Conservation (phyloP, 92 coral and sea anemone genomes). For the Desmophyllum pertusum region DNA sequence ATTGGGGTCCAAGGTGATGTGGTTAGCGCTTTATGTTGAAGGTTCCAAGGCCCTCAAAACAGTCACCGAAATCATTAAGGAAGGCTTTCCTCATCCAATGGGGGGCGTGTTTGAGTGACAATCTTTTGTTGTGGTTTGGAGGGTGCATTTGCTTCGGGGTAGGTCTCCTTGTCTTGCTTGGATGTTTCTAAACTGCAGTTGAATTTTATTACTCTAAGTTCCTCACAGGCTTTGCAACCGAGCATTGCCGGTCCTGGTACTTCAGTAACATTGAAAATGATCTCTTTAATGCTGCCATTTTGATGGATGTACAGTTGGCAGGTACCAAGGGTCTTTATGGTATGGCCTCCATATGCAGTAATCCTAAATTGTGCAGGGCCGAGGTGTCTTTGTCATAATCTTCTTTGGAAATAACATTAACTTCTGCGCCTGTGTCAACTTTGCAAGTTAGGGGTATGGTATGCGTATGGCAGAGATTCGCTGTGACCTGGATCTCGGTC, state of each 20-base stretch:
- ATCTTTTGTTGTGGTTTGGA: conserved; percentile 21
- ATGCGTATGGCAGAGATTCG: conserved; percentile 47
- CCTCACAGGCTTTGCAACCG: too few relatives aligned
- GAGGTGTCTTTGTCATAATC: conserved; percentile 47
- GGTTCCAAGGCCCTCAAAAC: conserved; percentile 47
- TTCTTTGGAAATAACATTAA: conserved; percentile 51
- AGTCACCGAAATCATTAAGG: conserved; percentile 29
- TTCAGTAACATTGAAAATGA: conserved; percentile 55
- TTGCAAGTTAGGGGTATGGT: conserved; percentile 53
- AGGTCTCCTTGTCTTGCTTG: conserved; percentile 11
- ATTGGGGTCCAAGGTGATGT: too few relatives aligned
- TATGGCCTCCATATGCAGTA: conserved; percentile 47
- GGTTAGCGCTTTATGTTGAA: conserved; percentile 53
- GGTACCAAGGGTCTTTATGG: conserved; percentile 38
- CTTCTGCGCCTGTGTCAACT: conserved; percentile 56
- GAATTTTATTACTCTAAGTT: too few relatives aligned
- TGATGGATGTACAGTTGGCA: conserved; percentile 58
- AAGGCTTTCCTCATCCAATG: conserved; percentile 36
- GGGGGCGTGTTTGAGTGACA: conserved; percentile 23
- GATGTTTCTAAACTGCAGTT: conserved; percentile 48
- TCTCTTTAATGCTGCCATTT: conserved; percentile 27
- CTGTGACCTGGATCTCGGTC: conserved; percentile 48
- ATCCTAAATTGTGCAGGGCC: conserved; percentile 28
- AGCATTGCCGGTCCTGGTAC: conserved; percentile 59
- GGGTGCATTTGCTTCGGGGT: conserved; percentile 5